phyloP scores from a whole-genome alignment of 2,113 vertebrate genomes.

The Nycticryphes semicollaris region DNA sequence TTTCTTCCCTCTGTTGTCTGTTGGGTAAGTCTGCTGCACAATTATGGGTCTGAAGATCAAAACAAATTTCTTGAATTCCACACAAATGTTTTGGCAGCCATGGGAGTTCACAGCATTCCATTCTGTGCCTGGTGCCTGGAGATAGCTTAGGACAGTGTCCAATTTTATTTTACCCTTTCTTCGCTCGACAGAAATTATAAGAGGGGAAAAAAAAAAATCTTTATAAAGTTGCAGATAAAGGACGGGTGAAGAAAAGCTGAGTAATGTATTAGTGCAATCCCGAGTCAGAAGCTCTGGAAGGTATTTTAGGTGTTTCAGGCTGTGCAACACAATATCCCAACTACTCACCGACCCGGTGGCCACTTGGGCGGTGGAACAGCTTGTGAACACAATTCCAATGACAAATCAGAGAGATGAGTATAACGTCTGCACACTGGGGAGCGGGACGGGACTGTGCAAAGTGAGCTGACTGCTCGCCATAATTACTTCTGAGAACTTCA shows the following conservation, averaged over 20 bases:
- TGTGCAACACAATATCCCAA: rapidly evolving
- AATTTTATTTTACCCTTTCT: constrained; percentile 26
- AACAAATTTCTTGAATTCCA: constrained; percentile 43
- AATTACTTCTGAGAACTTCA: neutral
- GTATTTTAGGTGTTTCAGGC: neutral
- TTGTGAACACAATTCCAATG: neutral
- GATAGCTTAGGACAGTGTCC: neutral
- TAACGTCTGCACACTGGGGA: neutral
- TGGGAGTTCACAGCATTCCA: constrained; percentile 1
- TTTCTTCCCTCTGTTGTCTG: neutral
- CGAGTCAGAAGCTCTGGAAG: neutral
- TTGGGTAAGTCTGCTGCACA: neutral
- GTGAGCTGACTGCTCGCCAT: neutral
- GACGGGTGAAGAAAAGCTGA: neutral
- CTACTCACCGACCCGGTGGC: rapidly evolving
- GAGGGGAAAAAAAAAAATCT: neutral
- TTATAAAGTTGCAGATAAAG: neutral
- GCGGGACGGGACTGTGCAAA: neutral
- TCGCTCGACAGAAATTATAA: neutral
- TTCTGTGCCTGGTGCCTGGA: neutral
- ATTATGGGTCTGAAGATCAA: constrained; percentile 13
- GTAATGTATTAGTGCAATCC: neutral
- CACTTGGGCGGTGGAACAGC: neutral
- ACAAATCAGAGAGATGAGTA: neutral
- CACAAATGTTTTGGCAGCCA: constrained; percentile 25